These are phyloP conservation scores for Pherbina coryleti DNA, from an alignment of 2,888 invertebrate genomes.

Conservation along the genomic window DNA sequence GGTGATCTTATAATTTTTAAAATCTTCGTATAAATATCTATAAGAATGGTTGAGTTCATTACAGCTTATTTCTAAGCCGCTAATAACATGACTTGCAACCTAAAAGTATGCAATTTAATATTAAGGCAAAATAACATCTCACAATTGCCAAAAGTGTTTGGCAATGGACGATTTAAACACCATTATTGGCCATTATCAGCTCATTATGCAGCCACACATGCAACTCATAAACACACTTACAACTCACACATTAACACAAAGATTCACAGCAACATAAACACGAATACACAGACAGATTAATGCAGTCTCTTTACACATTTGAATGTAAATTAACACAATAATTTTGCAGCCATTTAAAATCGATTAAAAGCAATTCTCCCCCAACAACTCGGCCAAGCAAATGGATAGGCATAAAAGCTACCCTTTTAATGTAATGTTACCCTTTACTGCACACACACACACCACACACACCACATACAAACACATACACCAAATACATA, in stretches of 20 bases:
- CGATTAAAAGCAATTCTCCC: conserved; percentile 55
- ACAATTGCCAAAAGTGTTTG: too few relatives aligned
- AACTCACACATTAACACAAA: conserved; percentile 1
- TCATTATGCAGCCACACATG: conserved; percentile 42
- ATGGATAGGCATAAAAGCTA: not conserved
- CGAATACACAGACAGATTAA: not conserved
- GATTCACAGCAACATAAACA: not conserved
- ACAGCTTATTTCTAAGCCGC: too few relatives aligned
- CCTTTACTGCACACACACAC: not conserved
- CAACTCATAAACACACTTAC: not conserved
- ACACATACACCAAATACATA: not conserved
- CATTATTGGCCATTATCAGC: conserved; percentile 39
- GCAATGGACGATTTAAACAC: too few relatives aligned
- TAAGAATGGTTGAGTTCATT: too few relatives aligned
- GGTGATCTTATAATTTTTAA: too few relatives aligned
- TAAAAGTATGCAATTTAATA: too few relatives aligned
- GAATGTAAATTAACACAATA: conserved; percentile 47
- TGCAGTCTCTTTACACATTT: conserved; percentile 10
- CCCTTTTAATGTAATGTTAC: not conserved
- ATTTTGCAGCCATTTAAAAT: conserved; percentile 56
- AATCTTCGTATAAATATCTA: too few relatives aligned
- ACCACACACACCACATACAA: not conserved
- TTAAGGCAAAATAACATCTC: too few relatives aligned
- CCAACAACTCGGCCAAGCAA: not conserved
- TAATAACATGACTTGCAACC: too few relatives aligned